These are phyloP conservation scores for Morone chrysops DNA, from an alignment of 2,113 vertebrate species.

Conservation along the genomic window DNA sequence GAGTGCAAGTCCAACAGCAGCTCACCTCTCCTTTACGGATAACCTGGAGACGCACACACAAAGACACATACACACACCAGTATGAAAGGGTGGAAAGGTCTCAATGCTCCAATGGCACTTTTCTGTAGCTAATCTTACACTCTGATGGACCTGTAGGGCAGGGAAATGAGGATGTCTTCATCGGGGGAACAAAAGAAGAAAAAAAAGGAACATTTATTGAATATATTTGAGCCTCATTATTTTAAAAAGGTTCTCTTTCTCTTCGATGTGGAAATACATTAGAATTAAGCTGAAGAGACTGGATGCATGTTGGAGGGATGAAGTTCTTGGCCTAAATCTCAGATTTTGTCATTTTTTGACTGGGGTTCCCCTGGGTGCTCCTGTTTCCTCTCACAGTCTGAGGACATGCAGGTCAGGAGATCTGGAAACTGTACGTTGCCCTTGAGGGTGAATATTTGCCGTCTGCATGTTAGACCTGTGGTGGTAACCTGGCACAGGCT, in stretches of 20 bases:
- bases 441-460: too few species aligned
- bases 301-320: neutral
- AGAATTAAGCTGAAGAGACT: neutral
- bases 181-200: slow-evolving; percentile 36
- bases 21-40: slow-evolving; percentile 99
- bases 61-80: neutral
- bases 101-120: slow-evolving; percentile 59
- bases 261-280: neutral
- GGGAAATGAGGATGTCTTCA: slow-evolving; percentile 37
- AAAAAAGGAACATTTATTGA: neutral
- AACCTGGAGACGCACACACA: slow-evolving; percentile 84
- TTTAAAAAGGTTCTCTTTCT: neutral
- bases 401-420: slow-evolving; percentile 11
- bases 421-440: neutral
- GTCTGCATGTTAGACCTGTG: neutral
- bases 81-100: slow-evolving; percentile 38
- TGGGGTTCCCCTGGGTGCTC: neutral
- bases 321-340: neutral
- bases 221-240: slow-evolving; percentile 7
- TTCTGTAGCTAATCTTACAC: slow-evolving; percentile 70
- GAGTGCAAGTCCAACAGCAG: slow-evolving; percentile 98
- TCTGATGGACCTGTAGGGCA: slow-evolving; percentile 25
- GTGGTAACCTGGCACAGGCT: neutral
- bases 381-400: neutral
- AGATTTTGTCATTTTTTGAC: neutral